Percentiles rank a stretch among this genome's conserved stretches.
phyloP scores from a whole-genome alignment of 37 sponge, comb jelly and placozoan genomes.

The Mnemiopsis leidyi region DNA sequence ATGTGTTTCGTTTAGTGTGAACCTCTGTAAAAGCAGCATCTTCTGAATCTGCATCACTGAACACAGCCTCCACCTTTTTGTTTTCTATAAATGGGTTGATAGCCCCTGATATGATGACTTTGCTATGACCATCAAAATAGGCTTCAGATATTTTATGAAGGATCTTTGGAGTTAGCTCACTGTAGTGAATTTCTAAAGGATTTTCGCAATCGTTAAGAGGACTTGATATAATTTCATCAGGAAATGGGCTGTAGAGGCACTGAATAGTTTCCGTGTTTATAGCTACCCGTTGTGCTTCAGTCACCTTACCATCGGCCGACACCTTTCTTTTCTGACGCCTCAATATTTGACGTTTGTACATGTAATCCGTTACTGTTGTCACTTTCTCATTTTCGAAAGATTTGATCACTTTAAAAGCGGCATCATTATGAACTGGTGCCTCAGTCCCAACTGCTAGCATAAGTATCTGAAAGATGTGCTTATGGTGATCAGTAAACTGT shows the following conservation, averaged over 20 bases:
- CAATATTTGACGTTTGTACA: not conserved
- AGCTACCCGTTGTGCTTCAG: not conserved
- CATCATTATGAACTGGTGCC: not conserved
- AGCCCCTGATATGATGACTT: constrained; percentile 45
- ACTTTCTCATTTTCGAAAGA: not conserved
- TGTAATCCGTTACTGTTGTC: not conserved
- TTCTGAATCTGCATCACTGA: not conserved
- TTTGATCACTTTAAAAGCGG: constrained; percentile 2
- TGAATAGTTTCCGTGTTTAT: not conserved
- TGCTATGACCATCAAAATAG: not conserved
- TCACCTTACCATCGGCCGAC: not conserved
- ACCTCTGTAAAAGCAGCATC: not conserved
- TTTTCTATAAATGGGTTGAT: constrained; percentile 52
- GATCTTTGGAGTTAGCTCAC: not conserved
- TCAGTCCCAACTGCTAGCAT: not conserved
- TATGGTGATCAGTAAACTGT: not conserved
- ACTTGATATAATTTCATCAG: constrained; percentile 4
- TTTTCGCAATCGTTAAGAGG: not conserved
- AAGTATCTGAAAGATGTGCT: not conserved
- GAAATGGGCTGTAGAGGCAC: not conserved
- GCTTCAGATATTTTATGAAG: not conserved
- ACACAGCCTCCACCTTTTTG: not conserved
- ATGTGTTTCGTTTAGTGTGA: constrained; percentile 60
- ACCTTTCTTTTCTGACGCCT: not conserved
- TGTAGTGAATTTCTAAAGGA: constrained; percentile 7